These are phyloP conservation scores for Aplodontia rufa DNA, from an alignment of 2,113 vertebrate species.

Conservation along the genomic window DNA sequence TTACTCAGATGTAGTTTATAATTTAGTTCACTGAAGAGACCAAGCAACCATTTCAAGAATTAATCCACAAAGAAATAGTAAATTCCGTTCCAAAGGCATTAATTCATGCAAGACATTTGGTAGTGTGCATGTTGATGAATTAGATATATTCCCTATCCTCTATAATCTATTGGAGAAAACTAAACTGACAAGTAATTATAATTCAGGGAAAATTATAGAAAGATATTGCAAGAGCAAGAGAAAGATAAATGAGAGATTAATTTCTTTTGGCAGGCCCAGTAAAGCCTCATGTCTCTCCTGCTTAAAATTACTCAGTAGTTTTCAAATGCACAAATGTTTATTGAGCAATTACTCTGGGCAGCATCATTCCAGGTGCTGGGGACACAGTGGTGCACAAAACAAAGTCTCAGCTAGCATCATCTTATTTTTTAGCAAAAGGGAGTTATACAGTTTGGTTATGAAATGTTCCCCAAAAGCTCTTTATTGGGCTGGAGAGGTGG, in stretches of 20 bases:
- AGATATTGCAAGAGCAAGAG: not conserved
- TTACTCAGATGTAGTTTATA: not conserved
- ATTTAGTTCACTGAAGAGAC: conserved; percentile 36
- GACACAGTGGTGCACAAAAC: not conserved
- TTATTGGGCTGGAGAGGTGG: no score
- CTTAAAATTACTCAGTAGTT: conserved; percentile 40
- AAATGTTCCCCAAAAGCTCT: no score
- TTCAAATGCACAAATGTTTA: not conserved
- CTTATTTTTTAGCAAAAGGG: not conserved
- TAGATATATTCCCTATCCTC: not conserved
- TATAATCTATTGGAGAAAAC: not conserved
- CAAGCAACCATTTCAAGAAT: conserved; percentile 42
- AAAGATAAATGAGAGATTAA: conserved; percentile 20
- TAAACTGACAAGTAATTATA: conserved; percentile 5
- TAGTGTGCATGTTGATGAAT: not conserved
- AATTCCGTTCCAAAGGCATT: conserved; percentile 19
- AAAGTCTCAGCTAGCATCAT: not conserved
- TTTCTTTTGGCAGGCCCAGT: not conserved
- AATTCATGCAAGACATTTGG: not conserved
- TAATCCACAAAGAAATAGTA: conserved; percentile 43
- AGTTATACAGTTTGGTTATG: not conserved
- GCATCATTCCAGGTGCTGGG: not conserved
- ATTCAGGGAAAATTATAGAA: conserved; percentile 18
- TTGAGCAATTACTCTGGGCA: not conserved
- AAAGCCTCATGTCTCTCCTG: not conserved